Conservation (phyloP, 2,888 invertebrate genomes). For the Lepidochitona cinerea region DNA sequence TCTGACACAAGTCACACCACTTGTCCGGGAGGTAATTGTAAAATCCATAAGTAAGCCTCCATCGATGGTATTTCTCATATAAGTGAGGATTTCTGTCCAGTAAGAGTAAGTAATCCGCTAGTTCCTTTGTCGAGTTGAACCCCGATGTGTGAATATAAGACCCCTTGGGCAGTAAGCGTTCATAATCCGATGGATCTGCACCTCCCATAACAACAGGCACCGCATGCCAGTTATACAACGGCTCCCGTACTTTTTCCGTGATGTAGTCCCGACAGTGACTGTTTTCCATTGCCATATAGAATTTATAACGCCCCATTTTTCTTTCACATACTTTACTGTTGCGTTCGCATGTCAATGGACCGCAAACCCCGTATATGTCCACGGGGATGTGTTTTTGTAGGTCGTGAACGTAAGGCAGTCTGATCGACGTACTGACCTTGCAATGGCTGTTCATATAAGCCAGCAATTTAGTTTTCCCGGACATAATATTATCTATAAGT, state of each 20-base stretch:
- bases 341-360: not conserved
- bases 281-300: not conserved
- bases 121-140: constrained; percentile 85
- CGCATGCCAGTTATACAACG: not conserved
- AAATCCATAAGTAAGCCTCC: not conserved
- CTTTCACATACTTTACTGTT: not conserved
- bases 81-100: not conserved
- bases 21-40: no score
- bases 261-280: constrained; percentile 2
- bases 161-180: constrained; percentile 85
- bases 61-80: not conserved
- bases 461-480: not conserved
- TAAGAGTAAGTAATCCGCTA: constrained; percentile 72
- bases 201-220: not conserved
- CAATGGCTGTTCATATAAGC: not conserved
- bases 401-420: not conserved
- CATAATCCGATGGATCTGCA: not conserved
- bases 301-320: not conserved
- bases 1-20: no score
- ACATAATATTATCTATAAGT: not conserved
- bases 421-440: not conserved
- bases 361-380: not conserved
- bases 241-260: not conserved
- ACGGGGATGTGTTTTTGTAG: not conserved
- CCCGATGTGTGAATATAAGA: constrained; percentile 97